Conservation (phyloP, 2,797 vertebrate genomes). For the Syndactyla subalaris region DNA sequence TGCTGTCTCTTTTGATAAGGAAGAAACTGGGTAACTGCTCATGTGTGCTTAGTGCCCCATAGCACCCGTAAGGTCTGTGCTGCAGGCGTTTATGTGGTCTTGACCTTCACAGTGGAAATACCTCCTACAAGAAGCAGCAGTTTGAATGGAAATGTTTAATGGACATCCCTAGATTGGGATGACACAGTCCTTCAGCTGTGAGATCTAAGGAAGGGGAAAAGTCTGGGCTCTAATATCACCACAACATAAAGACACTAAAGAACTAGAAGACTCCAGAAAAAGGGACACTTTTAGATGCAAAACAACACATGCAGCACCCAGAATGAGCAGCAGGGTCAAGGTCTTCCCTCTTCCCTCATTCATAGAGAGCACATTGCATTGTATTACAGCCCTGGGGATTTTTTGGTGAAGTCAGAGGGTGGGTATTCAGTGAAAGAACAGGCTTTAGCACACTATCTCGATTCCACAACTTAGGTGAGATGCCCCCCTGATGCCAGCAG, state of each 20-base stretch:
- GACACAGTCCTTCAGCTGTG: accelerated
- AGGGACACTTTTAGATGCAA: background rate
- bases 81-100: background rate
- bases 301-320: background rate
- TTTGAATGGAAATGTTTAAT: background rate
- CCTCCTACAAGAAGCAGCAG: background rate
- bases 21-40: background rate
- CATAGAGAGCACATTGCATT: background rate
- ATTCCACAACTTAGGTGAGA: background rate
- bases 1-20: background rate
- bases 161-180: background rate
- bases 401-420: background rate
- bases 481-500: background rate
- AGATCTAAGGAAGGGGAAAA: background rate
- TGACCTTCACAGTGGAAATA: background rate
- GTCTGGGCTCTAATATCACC: background rate
- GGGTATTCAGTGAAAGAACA: background rate
- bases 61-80: background rate
- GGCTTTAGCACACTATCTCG: background rate
- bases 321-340: background rate
- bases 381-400: background rate
- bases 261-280: background rate
- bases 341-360: background rate
- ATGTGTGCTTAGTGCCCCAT: background rate
- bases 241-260: background rate